Conservation (phyloP, 2,113 vertebrate species). For the Solea solea region DNA sequence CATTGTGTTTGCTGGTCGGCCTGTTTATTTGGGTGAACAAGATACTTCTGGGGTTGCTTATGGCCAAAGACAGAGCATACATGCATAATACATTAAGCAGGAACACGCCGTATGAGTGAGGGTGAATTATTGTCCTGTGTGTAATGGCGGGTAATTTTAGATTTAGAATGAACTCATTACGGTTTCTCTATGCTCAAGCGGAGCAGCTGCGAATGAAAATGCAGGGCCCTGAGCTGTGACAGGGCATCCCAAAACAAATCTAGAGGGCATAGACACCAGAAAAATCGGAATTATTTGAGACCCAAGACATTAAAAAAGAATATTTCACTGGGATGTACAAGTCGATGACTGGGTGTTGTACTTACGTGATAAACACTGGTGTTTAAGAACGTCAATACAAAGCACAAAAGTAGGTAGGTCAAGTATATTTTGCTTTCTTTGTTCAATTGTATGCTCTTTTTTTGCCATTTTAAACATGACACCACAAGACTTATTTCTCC, state of each 20-base stretch:
- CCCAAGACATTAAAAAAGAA: background rate
- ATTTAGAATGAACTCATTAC: constrained; percentile 63
- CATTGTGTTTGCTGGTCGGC: constrained; percentile 81
- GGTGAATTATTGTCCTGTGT: constrained; percentile 61
- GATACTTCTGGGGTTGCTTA: constrained; percentile 73
- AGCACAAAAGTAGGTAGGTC: too few species aligned
- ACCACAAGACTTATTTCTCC: too few species aligned
- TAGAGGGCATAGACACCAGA: background rate
- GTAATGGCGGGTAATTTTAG: constrained; percentile 64
- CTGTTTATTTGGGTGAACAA: constrained; percentile 79
- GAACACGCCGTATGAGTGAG: constrained; percentile 46
- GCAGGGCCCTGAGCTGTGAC: constrained; percentile 30
- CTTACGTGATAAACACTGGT: background rate
- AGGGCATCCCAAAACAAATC: constrained; percentile 52
- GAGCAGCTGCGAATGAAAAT: constrained; percentile 51
- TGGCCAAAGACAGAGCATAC: constrained; percentile 69
- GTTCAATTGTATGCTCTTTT: too few species aligned
- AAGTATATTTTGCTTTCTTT: too few species aligned
- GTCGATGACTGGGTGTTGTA: constrained; percentile 1
- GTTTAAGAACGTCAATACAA: background rate
- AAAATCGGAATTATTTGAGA: constrained; percentile 22
- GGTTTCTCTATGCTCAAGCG: constrained; percentile 36
- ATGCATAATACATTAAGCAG: constrained; percentile 79
- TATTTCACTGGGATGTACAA: background rate
- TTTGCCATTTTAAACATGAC: too few species aligned